Percentiles rank a stretch among this genome's conserved stretches.
Conservation (phyloP, 2,797 vertebrate genomes). For the Cacajao melanocephalus region DNA sequence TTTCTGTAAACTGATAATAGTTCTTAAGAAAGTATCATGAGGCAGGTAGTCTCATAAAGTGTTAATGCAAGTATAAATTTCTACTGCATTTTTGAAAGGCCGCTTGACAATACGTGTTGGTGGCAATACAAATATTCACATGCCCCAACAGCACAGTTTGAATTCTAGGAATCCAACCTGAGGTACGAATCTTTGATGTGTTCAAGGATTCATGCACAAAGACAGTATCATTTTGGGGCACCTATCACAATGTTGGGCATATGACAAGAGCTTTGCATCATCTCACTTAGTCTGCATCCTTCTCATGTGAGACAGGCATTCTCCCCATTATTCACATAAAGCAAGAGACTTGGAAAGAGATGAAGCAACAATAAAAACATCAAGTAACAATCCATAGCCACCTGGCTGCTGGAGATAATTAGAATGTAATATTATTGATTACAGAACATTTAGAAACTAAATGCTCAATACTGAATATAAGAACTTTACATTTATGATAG, state of each 20-base stretch:
- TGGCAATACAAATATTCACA: neutral
- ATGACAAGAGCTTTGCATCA: accelerated
- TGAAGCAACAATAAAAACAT: neutral
- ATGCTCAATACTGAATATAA: neutral
- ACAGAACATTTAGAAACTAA: neutral
- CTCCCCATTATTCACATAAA: neutral
- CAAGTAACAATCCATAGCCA: neutral
- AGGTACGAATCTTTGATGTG: neutral
- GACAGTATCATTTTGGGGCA: neutral
- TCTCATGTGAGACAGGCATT: neutral
- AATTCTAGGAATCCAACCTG: neutral
- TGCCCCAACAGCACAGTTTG: neutral
- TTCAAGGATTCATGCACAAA: neutral
- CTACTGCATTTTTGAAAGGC: neutral
- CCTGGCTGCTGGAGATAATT: neutral
- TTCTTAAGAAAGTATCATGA: neutral
- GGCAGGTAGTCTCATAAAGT: neutral
- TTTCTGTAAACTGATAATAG: neutral
- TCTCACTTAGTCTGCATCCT: neutral
- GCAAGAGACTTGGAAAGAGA: neutral
- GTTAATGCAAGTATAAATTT: neutral
- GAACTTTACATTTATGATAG: neutral
- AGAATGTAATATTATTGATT: neutral
- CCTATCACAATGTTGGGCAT: accelerated
- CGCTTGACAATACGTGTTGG: neutral